phyloP scores from a whole-genome alignment of 1,140 invertebrate species.

The Andricus grossulariae region DNA sequence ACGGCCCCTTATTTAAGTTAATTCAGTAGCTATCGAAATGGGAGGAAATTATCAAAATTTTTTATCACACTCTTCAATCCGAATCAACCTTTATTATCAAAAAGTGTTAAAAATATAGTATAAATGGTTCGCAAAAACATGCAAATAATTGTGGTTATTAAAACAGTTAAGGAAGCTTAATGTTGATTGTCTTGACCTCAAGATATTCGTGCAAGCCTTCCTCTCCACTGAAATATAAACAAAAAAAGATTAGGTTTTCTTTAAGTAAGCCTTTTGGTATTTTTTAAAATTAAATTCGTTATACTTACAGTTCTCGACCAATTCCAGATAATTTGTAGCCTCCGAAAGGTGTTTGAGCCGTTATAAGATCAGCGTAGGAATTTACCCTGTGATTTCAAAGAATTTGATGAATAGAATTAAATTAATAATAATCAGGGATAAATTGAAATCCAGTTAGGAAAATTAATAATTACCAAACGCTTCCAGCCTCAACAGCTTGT shows the following conservation, averaged over 20 bases:
- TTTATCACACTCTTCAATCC: neutral
- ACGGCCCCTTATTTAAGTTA: too few relatives aligned
- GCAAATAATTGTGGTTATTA: neutral
- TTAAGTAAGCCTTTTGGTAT: neutral
- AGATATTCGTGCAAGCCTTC: constrained; percentile 86
- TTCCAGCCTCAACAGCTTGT: constrained; percentile 88
- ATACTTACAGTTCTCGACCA: constrained; percentile 86
- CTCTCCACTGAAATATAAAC: constrained; percentile 80
- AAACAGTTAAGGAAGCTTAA: constrained; percentile 5
- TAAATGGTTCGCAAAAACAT: constrained; percentile 4
- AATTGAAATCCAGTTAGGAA: constrained; percentile 26
- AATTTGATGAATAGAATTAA: neutral
- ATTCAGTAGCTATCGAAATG: too few relatives aligned
- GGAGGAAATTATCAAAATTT: too few relatives aligned
- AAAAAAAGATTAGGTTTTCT: constrained; percentile 2
- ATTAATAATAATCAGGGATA: neutral
- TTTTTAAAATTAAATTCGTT: neutral
- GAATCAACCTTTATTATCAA: neutral
- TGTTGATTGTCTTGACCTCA: constrained; percentile 83
- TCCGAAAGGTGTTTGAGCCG: constrained; percentile 88
- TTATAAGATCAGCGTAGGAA: constrained; percentile 84
- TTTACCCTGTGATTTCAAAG: constrained; percentile 82
- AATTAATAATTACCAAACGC: constrained; percentile 85
- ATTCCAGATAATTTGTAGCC: constrained; percentile 92
- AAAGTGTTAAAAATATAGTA: constrained; percentile 22